Base-by-base conservation (phyloP, 2,888 invertebrate genomes). In the Periphyllus acericola region DNA sequence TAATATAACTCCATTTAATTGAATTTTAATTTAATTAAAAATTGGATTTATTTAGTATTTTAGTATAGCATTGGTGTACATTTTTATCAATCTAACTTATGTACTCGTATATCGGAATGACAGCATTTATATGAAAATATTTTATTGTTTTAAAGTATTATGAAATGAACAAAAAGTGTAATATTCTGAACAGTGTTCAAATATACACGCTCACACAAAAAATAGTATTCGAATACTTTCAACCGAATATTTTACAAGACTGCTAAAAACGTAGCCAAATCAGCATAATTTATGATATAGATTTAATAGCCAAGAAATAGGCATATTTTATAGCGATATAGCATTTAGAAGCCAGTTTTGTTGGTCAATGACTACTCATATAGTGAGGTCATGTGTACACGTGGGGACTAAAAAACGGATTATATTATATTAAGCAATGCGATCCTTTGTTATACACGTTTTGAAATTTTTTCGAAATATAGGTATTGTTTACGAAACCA, bases 351-450 rank as follows among this genome's bases (percentile, higher is more conserved):
- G 86, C 74, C 60, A 36, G 80, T 87, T 87, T 87, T 32, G 86
- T 87, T 81, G 86, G 80, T 80, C 86, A 87, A 80, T 87, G 80
- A 80, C 80, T 32, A 40, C 55, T 80, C 66, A 25, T 29, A 83
- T 66, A 66, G 84, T 76, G 84, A 76, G 76, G 84, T 84, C 76
- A 76, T 84, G 52, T 11, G 32, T 71, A 76, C 79, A 80, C 71
- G 36, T 25, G 71, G 66, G 29, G 76, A 46, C 78, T 75, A 34
- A 86, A 78, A 85, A 55, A 55, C n/a, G 71, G n/a, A 52, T 34
- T 76, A 68, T 19, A 68, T 46, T 84, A 84, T 68, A 72, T 82
- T 72, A n/a, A 82, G 72, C 34, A 82, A 52, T 21, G 72, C 21
- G 17, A n/a, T 82, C 52, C 29, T 82, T 82, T 82, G 72, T 82